These are phyloP conservation scores for Amphipoea oculea DNA, from an alignment of 2,888 invertebrate species.

Conservation along the genomic window DNA sequence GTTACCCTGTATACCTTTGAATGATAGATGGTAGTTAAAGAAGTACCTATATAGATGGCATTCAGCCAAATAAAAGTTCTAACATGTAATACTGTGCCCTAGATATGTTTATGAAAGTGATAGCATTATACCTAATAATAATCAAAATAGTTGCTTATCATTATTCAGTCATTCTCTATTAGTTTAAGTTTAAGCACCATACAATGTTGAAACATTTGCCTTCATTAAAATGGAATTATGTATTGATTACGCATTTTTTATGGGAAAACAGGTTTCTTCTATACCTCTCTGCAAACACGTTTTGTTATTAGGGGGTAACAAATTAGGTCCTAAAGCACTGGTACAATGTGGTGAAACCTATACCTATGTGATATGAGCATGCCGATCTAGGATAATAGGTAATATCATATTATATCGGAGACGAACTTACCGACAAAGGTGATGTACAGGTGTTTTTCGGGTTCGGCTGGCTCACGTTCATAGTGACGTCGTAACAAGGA, in stretches of 20 bases:
- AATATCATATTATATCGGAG: neutral
- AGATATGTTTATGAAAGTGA: neutral
- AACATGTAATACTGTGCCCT: neutral
- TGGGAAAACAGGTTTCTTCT: constrained; percentile 57
- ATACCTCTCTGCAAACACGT: constrained; percentile 39
- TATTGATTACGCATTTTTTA: constrained; percentile 44
- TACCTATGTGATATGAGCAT: neutral
- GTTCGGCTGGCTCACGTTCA: constrained; percentile 61
- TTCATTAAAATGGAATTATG: constrained; percentile 47
- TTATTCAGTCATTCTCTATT: neutral
- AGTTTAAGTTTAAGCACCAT: constrained; percentile 1
- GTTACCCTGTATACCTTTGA: neutral
- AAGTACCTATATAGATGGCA: neutral
- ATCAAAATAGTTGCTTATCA: constrained; percentile 8
- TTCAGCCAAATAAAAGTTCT: neutral
- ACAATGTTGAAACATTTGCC: constrained; percentile 27
- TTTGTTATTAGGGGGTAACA: constrained; percentile 15
- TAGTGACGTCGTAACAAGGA: constrained; percentile 81
- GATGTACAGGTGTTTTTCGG: constrained; percentile 72
- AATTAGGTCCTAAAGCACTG: neutral
- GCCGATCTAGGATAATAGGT: neutral
- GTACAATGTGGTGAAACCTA: neutral
- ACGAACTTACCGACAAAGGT: constrained; percentile 78
- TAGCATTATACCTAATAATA: neutral
- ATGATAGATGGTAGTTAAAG: neutral